phyloP scores from a whole-genome alignment of 2,797 vertebrate genomes.

The Tinamus major region DNA sequence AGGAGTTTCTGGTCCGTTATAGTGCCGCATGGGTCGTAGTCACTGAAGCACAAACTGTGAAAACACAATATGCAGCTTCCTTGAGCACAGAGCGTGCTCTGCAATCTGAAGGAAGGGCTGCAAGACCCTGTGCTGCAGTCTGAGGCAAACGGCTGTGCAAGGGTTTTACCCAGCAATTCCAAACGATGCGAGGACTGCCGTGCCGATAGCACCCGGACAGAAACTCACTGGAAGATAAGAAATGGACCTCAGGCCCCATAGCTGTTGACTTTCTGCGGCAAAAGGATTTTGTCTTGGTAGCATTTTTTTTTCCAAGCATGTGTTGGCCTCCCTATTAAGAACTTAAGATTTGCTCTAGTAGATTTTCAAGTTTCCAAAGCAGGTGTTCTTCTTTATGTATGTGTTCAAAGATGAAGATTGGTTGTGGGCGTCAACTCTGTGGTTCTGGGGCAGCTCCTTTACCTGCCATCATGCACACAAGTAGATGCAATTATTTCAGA shows the following conservation, averaged over 20 bases:
- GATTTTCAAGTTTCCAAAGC: neutral
- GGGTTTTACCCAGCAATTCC: constrained; percentile 33
- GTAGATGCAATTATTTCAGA: neutral
- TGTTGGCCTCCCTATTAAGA: neutral
- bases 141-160: neutral
- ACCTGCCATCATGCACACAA: neutral
- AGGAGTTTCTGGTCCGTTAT: neutral
- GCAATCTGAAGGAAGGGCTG: neutral
- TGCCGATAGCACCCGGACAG: constrained; percentile 43
- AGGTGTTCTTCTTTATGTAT: neutral
- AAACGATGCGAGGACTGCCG: constrained; percentile 39
- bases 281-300: constrained; percentile 39
- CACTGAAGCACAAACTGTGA: neutral
- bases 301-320: constrained; percentile 20
- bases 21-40: neutral
- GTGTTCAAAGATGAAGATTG: neutral
- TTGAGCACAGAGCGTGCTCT: neutral
- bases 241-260: neutral
- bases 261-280: neutral
- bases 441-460: neutral
- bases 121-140: neutral
- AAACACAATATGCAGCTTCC: neutral
- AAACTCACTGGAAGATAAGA: constrained; percentile 23
- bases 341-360: neutral
- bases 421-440: neutral